These are phyloP conservation scores for Megalonaias nervosa DNA, from an alignment of 1,140 invertebrate species.

Conservation along the genomic window DNA sequence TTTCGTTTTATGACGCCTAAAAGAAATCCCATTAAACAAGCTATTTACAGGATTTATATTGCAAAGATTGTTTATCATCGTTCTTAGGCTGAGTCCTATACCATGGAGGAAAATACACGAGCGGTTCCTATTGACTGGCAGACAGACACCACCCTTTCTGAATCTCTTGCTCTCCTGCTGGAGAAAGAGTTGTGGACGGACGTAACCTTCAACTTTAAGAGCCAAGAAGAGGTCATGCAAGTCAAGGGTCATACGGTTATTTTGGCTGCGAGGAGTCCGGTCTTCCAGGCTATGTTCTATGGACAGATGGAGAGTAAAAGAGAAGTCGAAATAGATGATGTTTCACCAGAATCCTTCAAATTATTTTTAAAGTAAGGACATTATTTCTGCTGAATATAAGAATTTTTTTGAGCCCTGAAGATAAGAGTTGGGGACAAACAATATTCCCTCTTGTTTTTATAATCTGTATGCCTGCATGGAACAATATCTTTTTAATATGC, in stretches of 20 bases:
- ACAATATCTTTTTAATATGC: too few species aligned
- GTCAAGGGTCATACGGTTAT: slow-evolving; percentile 17
- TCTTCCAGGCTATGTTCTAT: slow-evolving; percentile 24
- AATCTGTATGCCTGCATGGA: too few species aligned
- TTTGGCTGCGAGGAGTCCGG: slow-evolving; percentile 20
- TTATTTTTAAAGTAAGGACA: slow-evolving; percentile 1
- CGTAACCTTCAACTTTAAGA: slow-evolving; percentile 1
- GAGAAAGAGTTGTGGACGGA: slow-evolving; percentile 10
- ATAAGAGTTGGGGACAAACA: too few species aligned
- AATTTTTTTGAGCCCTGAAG: too few species aligned
- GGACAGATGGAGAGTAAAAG: not conserved
- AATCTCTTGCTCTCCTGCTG: not conserved
- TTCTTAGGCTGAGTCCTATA: too few species aligned
- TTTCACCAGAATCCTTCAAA: not conserved
- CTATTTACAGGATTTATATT: too few species aligned
- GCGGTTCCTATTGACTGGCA: not conserved
- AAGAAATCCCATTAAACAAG: too few species aligned
- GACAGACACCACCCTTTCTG: not conserved
- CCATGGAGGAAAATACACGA: too few species aligned
- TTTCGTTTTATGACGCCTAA: too few species aligned
- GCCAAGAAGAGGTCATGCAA: not conserved
- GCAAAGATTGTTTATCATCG: too few species aligned
- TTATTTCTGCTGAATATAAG: too few species aligned
- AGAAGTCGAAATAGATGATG: not conserved
- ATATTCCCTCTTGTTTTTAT: too few species aligned